Base-by-base conservation (phyloP, 2,113 vertebrate species). In the Amphiprion ocellaris region DNA sequence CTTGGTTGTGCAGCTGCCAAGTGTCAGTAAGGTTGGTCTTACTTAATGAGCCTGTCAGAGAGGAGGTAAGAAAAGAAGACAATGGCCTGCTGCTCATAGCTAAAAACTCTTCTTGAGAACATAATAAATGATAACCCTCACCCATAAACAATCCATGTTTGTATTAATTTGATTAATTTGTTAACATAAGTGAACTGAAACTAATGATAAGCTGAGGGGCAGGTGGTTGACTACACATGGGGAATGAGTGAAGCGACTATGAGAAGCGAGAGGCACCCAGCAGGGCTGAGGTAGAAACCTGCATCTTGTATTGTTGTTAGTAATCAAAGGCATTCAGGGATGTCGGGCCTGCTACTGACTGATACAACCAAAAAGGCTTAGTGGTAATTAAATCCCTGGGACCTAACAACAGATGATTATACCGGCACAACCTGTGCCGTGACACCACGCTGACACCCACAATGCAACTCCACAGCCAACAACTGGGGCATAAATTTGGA, bases 1-100 rank as follows among this genome's bases (percentile, higher is more conserved):
- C 55, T 71, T 46, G 61, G 39, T 37, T 67, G 39, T 75, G 23
- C 50, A 26, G 46, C 28, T 39, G 47, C 19, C 60, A 71, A 79
- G 67, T 53, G 49, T 67, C 60, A 79, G 58, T 47, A 16, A 70
- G 28, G 47, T 1, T 2, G 39, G 37, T 77, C 41, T 63, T 46
- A 26, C 10, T 50, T 7, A 49, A 68, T 56, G 55, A 77, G 49
- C 17, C 41, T 58, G 62, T 73, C 63, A 68, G 62, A n/a, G 9
- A 59, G 26, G 46, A 52, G 60, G 28, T 1, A 1, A 1, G 4
- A 4, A 46, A 66, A 55, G 30, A 61, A 33, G 7, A 44, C 15
- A 19, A 26, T 26, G 14, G 10, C 15, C 5, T 15, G 21, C n/a
- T 60, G 11, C 33, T 53, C 19, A 52, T 9, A n/a, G 49, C 49